Evolutionary conservation across 1,140 invertebrate genomes (phyloP), one percentile per base, ranked within the genome.

Genomic region (Antheraea pernyi): DNA sequence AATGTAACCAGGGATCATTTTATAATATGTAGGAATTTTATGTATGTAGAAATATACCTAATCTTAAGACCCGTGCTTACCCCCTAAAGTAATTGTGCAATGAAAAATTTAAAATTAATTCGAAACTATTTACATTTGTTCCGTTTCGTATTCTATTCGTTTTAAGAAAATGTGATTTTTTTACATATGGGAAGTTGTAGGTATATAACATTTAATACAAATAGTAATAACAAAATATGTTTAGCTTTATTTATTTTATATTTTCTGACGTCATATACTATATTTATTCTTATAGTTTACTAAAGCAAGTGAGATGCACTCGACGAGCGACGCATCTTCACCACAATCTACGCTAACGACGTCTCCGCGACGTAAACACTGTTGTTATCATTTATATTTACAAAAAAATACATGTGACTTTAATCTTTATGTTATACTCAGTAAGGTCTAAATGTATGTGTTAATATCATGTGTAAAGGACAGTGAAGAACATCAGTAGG

Each of bases 291-390:
- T 16, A 16, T 16, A 53, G 11, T 53, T 6, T 42, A 11, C 11
- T 53, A 53, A 53, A 53, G 46, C 46, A 53, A 16, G 16, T 16
- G 46, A 16, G 46, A 16, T 53, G 16, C 46, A 53, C 46, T 53
- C 13, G 6, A 16, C 46, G 46, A 9, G 76, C 71, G 75, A 77
- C 62, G 71, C 69, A 70, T 69, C 60, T 53, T 53, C 65, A 68
- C 76, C 67, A 60, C 77, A 67, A 66, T 62, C 65, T 46, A 58
- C 70, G 53, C 70, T 76, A 76, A 76, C 74, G 74, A 78, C 69
- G 71, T 59, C 68, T 69, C 69, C 5, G n/a, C 60, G 11, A 61
- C 60, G 19, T 61, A 53, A 61, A 30, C 19, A 22, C 19, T 2
- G 60, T 7, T 16, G 19, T 61, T 60, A 61, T 30, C 6, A 36